Conservation (phyloP, 1,140 invertebrate genomes). For the Neotoxoptera formosana region DNA sequence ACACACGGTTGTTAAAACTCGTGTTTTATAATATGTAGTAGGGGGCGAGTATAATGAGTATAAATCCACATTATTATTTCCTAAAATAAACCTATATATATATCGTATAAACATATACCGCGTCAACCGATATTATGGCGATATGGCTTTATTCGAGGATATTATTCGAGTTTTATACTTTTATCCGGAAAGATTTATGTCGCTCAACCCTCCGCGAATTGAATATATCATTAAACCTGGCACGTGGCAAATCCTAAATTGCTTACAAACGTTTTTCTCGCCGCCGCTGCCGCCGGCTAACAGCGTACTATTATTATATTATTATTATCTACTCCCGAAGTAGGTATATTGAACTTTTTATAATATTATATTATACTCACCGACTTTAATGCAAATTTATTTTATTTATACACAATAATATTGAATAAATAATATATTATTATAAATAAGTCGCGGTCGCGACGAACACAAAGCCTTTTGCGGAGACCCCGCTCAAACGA, state of each 20-base stretch:
- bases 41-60: neutral
- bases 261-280: neutral
- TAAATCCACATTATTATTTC: neutral
- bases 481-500: no score
- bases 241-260: constrained; percentile 15
- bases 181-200: constrained; percentile 17
- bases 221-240: constrained; percentile 10
- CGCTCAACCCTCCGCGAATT: neutral
- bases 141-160: neutral
- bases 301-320: neutral
- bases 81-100: neutral
- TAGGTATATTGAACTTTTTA: neutral
- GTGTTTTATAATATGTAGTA: neutral
- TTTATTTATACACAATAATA: neutral
- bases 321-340: neutral
- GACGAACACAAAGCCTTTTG: no score
- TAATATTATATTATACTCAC: neutral
- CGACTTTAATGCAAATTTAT: neutral
- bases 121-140: neutral
- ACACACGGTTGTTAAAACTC: neutral
- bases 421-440: no score
- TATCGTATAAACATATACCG: neutral
- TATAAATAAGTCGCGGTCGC: no score
- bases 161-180: neutral
- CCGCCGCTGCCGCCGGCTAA: no score